Percentiles rank a stretch among this genome's conserved stretches.
phyloP scores from a whole-genome alignment of 2,797 vertebrate species.

The Sphenopsis melanotis region DNA sequence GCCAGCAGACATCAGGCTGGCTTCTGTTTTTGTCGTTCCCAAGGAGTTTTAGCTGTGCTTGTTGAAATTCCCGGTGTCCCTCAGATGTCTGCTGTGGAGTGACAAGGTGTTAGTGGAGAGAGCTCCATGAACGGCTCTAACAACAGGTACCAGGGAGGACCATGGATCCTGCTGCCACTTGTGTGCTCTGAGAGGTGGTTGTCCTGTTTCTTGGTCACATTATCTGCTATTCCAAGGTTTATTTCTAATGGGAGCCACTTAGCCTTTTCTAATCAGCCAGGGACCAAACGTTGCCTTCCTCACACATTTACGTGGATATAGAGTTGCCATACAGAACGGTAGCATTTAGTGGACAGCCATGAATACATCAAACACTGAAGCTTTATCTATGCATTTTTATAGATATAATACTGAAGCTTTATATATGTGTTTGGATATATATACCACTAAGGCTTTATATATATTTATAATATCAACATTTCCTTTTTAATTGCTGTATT shows the following conservation, averaged over 20 bases:
- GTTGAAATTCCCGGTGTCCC: background rate
- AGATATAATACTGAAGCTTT: background rate
- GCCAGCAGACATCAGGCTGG: background rate
- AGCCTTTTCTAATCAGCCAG: background rate
- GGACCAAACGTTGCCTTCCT: background rate
- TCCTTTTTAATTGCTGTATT: background rate
- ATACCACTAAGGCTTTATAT: background rate
- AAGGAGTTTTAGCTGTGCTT: background rate
- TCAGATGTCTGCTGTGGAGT: background rate
- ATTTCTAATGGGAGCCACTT: background rate
- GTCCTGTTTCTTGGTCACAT: background rate
- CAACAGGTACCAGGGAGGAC: background rate
- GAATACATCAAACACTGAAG: background rate
- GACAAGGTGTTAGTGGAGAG: background rate
- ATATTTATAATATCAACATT: background rate
- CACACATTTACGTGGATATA: rapidly evolving
- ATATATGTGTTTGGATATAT: background rate
- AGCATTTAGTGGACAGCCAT: background rate
- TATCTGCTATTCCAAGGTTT: background rate
- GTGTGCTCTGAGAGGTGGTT: background rate
- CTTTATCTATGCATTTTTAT: background rate
- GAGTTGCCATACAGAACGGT: background rate
- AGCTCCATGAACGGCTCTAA: background rate
- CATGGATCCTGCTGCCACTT: background rate
- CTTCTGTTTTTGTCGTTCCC: background rate